Conservation (phyloP, 2,888 invertebrate genomes). For the Drosophila kambysellisi region DNA sequence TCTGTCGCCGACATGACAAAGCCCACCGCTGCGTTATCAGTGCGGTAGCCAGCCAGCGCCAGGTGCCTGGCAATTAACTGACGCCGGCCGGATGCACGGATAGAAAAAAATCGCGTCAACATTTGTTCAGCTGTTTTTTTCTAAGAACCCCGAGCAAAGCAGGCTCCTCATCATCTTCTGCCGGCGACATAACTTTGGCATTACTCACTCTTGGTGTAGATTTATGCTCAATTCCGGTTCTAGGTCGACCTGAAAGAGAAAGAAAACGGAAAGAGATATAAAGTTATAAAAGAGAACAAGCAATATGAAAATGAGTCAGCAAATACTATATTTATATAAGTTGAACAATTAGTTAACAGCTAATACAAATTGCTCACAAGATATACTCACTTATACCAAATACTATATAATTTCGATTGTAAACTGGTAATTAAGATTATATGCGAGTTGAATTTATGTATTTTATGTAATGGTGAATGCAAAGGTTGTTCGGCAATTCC, state of each 20-base stretch:
- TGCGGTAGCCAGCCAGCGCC: constrained; percentile 22
- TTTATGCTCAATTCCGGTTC: constrained; percentile 92
- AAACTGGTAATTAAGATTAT: background rate
- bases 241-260: constrained; percentile 90
- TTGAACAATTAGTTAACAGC: constrained; percentile 34
- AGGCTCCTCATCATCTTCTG: constrained; percentile 30
- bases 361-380: constrained; percentile 8
- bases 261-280: constrained; percentile 40
- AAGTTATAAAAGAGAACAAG: constrained; percentile 29
- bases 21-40: constrained; percentile 41
- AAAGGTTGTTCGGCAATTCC: background rate
- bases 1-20: constrained; percentile 48
- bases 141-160: constrained; percentile 18
- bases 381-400: constrained; percentile 3
- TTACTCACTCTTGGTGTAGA: constrained; percentile 92
- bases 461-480: background rate
- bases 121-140: constrained; percentile 21
- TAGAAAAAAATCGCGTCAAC: constrained; percentile 26
- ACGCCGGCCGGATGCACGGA: background rate
- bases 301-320: constrained; percentile 47
- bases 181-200: constrained; percentile 56
- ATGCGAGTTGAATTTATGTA: background rate
- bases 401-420: background rate
- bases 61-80: constrained; percentile 8
- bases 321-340: constrained; percentile 8